Base-by-base conservation (phyloP, 2,888 invertebrate species). In the Tortricodes alternella region DNA sequence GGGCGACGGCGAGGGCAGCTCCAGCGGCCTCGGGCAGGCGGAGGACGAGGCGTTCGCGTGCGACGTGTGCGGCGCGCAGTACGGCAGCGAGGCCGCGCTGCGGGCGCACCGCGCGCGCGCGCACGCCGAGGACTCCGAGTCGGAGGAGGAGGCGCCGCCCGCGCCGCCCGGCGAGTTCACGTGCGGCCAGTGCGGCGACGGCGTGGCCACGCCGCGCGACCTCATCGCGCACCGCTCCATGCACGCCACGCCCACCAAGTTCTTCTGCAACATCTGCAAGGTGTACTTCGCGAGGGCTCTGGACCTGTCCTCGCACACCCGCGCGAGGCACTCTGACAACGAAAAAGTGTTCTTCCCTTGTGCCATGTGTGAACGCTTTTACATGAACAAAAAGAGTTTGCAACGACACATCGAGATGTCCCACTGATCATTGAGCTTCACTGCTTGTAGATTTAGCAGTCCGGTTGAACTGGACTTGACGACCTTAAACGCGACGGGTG, bases 181-280 rank as follows among this genome's bases (percentile, higher is more conserved):
- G 0, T 93, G 93, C 67, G 91, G 82, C 0, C 82, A 92, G 60
- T 93, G 93, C 65, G 88, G 89, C 0, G 93, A 92, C 65, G 87
- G 91, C 0, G 93, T 93, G 39, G 85, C 91, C 1, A 90, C 89
- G 0, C 83, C 92, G 0, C 78, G 92, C 3, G 92, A 92, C 61
- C 73, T 93, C 5, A 90, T 92, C 63, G 91, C 92, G 5, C 93
- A 93, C 62, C 90, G 92, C 56, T 76, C 89, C 11, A 91, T 92
- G 82, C 92, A 92, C 73, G 84, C 88, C 23, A 85, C 85, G 1
- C 85, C 86, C n/a, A 84, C 88, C 16, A 85, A 86, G 62, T 91
- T 91, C 76, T 91, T 90, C 66, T 93, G 93, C 73, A 92, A 92
- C 55, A 92, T 93, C 61, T 93, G 93, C 76, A 91, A 91, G 50